phyloP scores from a whole-genome alignment of 1,140 invertebrate species.

The Asbolus verrucosus region DNA sequence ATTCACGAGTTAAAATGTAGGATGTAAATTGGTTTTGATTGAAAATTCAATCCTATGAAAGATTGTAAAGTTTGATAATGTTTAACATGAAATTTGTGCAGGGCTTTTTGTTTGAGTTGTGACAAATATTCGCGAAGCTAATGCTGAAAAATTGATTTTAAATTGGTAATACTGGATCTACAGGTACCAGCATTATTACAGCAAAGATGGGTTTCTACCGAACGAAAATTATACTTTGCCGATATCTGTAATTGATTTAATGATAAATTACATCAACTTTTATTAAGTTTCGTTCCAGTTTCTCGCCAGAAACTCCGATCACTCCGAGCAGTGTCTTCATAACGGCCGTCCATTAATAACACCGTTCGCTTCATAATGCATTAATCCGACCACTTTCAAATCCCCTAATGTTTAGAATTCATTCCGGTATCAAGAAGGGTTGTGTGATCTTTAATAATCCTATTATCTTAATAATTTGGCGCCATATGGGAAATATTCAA shows the following conservation, averaged over 20 bases:
- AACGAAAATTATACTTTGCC: slow-evolving; percentile 35
- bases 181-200: slow-evolving; percentile 33
- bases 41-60: slow-evolving; percentile 36
- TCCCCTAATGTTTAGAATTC: neutral
- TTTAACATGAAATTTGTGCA: slow-evolving; percentile 20
- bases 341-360: slow-evolving; percentile 25
- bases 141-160: slow-evolving; percentile 38
- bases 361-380: slow-evolving; percentile 7
- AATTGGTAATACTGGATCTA: slow-evolving; percentile 13
- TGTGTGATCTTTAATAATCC: slow-evolving; percentile 30
- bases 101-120: slow-evolving; percentile 33
- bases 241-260: slow-evolving; percentile 37
- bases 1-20: slow-evolving; percentile 2
- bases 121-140: slow-evolving; percentile 33
- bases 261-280: slow-evolving; percentile 37
- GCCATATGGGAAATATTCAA: slow-evolving; percentile 16
- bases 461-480: slow-evolving; percentile 33
- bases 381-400: slow-evolving; percentile 15
- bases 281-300: slow-evolving; percentile 20
- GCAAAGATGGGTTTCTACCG: slow-evolving; percentile 12
- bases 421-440: slow-evolving; percentile 16
- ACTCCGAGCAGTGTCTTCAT: slow-evolving; percentile 15
- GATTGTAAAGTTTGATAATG: slow-evolving; percentile 38
- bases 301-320: slow-evolving; percentile 21
- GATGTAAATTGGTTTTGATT: slow-evolving; percentile 36